Percentiles rank a stretch among this genome's conserved stretches.
Evolutionary conservation across 2,113 vertebrate genomes (phyloP).

Genomic region (Cynoglossus semilaevis): DNA sequence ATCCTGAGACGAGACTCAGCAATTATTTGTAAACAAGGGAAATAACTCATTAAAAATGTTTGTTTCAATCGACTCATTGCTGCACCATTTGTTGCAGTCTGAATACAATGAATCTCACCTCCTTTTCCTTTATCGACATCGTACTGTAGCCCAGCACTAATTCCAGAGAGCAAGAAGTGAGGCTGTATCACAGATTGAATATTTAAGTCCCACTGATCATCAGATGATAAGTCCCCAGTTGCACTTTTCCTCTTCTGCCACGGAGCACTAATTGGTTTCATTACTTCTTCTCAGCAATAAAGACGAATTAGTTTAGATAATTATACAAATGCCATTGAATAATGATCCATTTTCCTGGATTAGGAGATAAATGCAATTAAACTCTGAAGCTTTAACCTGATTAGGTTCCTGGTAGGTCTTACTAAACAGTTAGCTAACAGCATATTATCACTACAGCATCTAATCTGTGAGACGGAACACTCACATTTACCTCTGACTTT

Average conservation of each 20-base stretch:
- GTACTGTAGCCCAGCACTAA: too few relatives aligned
- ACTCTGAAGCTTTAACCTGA: background rate
- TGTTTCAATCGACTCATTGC: too few relatives aligned
- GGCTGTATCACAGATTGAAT: slow-evolving; percentile 41
- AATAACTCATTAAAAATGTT: too few relatives aligned
- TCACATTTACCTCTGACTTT: background rate
- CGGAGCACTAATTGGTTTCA: slow-evolving; percentile 30
- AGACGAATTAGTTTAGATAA: slow-evolving; percentile 38
- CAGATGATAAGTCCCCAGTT: slow-evolving; percentile 34
- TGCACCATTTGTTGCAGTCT: too few relatives aligned
- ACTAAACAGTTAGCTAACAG: too few relatives aligned
- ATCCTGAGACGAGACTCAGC: slow-evolving; percentile 32
- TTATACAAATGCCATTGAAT: slow-evolving; percentile 46
- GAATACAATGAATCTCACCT: too few relatives aligned
- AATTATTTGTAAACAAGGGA: slow-evolving; percentile 30
- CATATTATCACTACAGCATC: background rate
- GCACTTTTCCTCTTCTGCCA: slow-evolving; percentile 3
- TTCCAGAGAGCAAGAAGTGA: slow-evolving; percentile 15
- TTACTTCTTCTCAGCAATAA: slow-evolving; percentile 20
- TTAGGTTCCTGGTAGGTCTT: background rate
- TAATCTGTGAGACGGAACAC: background rate
- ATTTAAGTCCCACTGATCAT: slow-evolving; percentile 45
- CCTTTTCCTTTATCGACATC: too few relatives aligned
- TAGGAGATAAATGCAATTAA: background rate
- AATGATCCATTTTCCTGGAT: slow-evolving; percentile 24